Percentiles rank a stretch among this genome's conserved stretches.
Conservation (phyloP, 92 coral and sea anemone species). For the Epizoanthus stellaris region DNA sequence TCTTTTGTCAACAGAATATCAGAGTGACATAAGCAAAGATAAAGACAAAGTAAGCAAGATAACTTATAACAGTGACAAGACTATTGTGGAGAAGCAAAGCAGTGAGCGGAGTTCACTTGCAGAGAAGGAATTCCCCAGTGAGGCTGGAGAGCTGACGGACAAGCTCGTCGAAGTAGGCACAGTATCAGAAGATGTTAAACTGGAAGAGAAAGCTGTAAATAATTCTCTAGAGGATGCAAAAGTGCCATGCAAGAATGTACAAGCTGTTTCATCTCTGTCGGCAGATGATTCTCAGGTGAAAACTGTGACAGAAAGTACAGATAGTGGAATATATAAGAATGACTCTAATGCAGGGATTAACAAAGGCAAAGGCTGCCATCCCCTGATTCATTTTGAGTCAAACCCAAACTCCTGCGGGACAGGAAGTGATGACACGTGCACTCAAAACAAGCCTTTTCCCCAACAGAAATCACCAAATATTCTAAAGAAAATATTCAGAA, state of each 20-base stretch:
- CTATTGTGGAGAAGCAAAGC: neutral
- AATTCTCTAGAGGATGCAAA: neutral
- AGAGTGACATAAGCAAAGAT: neutral
- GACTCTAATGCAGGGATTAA: neutral
- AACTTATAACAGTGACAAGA: neutral
- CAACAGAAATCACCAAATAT: conserved; percentile 11
- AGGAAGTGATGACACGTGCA: neutral
- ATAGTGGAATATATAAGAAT: neutral
- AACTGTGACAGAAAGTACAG: neutral
- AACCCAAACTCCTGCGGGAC: neutral
- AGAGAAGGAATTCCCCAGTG: neutral
- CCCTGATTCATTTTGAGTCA: conserved; percentile 24
- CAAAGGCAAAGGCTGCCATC: no score
- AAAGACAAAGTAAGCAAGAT: neutral
- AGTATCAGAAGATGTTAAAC: neutral
- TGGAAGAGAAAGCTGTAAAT: neutral
- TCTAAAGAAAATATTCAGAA: neutral
- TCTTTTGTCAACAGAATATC: conserved; percentile 7
- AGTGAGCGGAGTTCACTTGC: no score
- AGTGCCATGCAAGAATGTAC: neutral
- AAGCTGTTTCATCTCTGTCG: neutral
- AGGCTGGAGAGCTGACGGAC: neutral
- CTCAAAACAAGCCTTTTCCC: neutral
- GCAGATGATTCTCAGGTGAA: neutral
- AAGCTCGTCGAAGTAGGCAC: neutral